These are phyloP conservation scores for Cossypha heuglini DNA, from an alignment of 2,797 vertebrate species.

Conservation along the genomic window DNA sequence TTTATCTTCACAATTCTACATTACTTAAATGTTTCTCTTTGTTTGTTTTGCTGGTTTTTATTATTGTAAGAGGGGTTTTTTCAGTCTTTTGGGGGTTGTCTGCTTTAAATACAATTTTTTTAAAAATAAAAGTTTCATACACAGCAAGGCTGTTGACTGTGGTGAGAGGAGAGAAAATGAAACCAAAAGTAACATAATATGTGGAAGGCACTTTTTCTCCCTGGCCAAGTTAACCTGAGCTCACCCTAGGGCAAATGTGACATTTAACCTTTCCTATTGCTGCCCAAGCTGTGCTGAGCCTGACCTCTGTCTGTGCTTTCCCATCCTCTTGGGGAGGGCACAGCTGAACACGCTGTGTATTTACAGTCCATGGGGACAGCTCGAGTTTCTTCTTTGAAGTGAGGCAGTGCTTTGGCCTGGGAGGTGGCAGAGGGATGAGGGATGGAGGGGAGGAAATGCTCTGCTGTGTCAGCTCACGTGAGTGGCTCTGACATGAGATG, in stretches of 20 bases:
- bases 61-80: not conserved
- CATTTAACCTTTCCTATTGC: slow-evolving; percentile 27
- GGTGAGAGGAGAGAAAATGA: slow-evolving; percentile 5
- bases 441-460: not conserved
- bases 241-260: slow-evolving; percentile 24
- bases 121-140: accelerated
- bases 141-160: not conserved
- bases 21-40: not conserved
- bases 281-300: not conserved
- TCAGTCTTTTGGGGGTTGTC: not conserved
- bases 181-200: slow-evolving; percentile 54
- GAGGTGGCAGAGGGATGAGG: not conserved
- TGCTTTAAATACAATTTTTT: not conserved
- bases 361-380: slow-evolving; percentile 28
- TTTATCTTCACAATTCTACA: not conserved
- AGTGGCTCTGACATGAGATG: not conserved
- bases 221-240: not conserved
- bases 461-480: not conserved
- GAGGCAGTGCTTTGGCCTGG: not conserved
- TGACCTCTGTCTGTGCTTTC: slow-evolving; percentile 22
- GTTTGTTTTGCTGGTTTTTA: not conserved
- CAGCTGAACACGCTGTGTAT: slow-evolving; percentile 27
- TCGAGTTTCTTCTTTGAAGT: slow-evolving; percentile 34
- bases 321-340: not conserved
- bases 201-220: not conserved